Percentiles rank a stretch among this genome's conserved stretches.
These are phyloP conservation scores for Brachylomia viminalis DNA, from an alignment of 2,888 invertebrate species.

Conservation along the genomic window DNA sequence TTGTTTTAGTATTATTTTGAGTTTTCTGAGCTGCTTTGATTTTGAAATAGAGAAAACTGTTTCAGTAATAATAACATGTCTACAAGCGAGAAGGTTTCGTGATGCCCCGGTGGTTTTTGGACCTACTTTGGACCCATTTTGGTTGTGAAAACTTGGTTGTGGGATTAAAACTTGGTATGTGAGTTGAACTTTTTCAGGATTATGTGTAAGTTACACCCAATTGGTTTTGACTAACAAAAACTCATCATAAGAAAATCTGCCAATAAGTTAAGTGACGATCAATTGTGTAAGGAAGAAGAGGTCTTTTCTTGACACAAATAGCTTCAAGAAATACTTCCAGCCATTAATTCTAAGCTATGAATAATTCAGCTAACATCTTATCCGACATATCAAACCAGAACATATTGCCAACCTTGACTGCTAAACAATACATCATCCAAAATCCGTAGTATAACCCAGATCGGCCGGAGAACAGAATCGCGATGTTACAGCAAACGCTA, in stretches of 20 bases:
- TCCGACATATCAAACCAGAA: conserved; percentile 5
- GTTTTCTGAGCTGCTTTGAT: not conserved
- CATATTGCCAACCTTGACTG: conserved; percentile 25
- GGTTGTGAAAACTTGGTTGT: not conserved
- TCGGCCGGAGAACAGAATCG: conserved; percentile 28
- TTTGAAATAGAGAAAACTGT: not conserved
- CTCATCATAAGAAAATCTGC: not conserved
- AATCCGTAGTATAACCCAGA: conserved; percentile 16
- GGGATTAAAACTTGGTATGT: not conserved
- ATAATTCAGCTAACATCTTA: conserved; percentile 16
- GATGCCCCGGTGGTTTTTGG: not conserved
- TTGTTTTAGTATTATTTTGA: not conserved
- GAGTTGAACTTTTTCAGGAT: not conserved
- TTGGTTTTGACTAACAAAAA: not conserved
- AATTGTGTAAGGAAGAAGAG: not conserved
- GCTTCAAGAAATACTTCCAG: conserved; percentile 7
- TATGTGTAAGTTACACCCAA: too few relatives aligned
- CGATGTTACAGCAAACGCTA: conserved; percentile 28
- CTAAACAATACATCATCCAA: conserved; percentile 36
- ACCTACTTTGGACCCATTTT: not conserved
- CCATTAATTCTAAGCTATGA: conserved; percentile 15
- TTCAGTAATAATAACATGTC: not conserved
- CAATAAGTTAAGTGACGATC: not conserved
- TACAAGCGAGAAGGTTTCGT: not conserved
- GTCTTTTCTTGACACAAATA: not conserved